Evolutionary conservation across 2,888 invertebrate species (phyloP).

Genomic region (Entomobrya proxima): DNA sequence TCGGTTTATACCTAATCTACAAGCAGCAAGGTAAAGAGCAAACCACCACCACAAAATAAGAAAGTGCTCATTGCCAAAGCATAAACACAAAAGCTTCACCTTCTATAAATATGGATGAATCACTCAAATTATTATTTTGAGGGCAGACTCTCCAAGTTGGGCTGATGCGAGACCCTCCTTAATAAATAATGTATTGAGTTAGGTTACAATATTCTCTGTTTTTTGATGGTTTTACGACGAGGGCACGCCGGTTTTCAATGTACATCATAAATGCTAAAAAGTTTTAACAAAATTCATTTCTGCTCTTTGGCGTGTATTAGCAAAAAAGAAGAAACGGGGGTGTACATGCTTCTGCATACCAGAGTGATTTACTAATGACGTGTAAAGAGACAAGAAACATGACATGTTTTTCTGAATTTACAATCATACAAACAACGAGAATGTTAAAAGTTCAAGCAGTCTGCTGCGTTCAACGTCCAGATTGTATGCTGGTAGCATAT

Average conservation of each 20-base stretch:
- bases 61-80: too few relatives aligned
- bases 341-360: neutral
- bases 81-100: neutral
- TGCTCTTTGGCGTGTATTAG: too few relatives aligned
- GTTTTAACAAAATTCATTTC: too few relatives aligned
- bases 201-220: slow-evolving; percentile 18
- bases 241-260: too few relatives aligned
- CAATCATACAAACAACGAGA: neutral
- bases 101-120: slow-evolving; percentile 55
- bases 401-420: neutral
- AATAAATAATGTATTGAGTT: slow-evolving; percentile 64
- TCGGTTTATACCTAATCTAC: neutral
- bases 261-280: too few relatives aligned
- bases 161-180: slow-evolving; percentile 61
- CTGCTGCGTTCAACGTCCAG: too few relatives aligned
- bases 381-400: slow-evolving; percentile 26
- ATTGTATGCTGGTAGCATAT: too few relatives aligned
- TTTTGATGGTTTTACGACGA: neutral
- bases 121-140: slow-evolving; percentile 19
- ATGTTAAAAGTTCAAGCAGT: too few relatives aligned
- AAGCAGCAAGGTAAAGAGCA: neutral
- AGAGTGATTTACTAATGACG: slow-evolving; percentile 8
- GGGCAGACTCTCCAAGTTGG: slow-evolving; percentile 10
- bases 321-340: neutral
- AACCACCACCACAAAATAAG: too few relatives aligned